Evolutionary conservation across 2,888 invertebrate genomes (phyloP).

Genomic region (Luffia ferchaultella): DNA sequence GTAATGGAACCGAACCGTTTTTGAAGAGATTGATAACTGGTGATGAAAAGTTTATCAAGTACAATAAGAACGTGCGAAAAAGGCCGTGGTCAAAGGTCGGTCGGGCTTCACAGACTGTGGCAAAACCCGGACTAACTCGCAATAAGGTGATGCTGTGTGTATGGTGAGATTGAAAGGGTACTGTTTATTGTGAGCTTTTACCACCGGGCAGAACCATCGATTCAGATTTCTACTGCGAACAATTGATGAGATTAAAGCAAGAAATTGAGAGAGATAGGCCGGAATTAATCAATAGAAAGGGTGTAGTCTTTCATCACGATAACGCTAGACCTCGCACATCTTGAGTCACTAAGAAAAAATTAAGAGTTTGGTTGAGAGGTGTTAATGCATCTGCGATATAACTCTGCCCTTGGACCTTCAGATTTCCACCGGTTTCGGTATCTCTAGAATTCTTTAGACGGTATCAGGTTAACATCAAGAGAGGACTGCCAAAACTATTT

Average conservation of each 20-base stretch:
- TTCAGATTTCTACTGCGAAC: neutral
- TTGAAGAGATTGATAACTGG: neutral
- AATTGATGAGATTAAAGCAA: neutral
- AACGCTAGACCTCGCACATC: neutral
- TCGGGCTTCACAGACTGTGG: neutral
- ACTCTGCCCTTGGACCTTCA: neutral
- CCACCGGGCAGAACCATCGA: neutral
- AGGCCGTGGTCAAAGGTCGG: neutral
- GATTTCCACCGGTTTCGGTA: neutral
- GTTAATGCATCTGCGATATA: neutral
- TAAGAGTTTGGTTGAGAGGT: neutral
- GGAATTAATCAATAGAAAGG: neutral
- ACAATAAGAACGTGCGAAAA: neutral
- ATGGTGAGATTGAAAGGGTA: neutral
- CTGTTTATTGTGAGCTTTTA: neutral
- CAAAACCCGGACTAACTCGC: neutral
- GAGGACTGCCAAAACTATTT: neutral
- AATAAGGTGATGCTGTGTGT: neutral
- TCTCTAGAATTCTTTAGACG: neutral
- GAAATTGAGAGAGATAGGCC: neutral
- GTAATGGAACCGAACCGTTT: neutral
- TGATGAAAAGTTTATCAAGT: neutral
- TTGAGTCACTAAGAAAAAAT: neutral
- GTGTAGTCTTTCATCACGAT: neutral
- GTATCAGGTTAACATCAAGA: neutral